These are phyloP conservation scores for Perca flavescens DNA, from an alignment of 2,113 vertebrate genomes.

Conservation along the genomic window DNA sequence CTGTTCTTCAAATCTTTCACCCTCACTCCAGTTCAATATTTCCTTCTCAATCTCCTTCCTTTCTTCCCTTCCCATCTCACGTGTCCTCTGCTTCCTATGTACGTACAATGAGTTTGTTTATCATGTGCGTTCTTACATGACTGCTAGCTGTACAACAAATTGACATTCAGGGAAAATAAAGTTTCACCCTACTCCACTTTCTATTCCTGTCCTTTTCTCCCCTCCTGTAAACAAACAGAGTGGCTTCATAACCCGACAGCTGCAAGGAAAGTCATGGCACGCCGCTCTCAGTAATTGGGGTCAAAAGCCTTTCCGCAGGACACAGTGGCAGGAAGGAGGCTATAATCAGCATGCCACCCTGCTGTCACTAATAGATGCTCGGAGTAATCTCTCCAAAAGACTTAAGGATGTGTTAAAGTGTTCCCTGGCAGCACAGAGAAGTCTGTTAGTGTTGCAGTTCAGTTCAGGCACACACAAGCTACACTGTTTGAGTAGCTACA, in stretches of 20 bases:
- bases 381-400: constrained; percentile 24
- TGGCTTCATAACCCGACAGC: constrained; percentile 23
- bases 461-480: no score
- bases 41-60: not conserved
- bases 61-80: not conserved
- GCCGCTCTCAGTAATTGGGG: constrained; percentile 63
- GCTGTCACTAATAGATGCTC: constrained; percentile 37
- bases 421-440: not conserved
- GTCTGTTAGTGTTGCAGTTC: not conserved
- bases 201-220: not conserved
- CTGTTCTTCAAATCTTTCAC: not conserved
- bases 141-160: not conserved
- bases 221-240: constrained; percentile 29
- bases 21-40: not conserved
- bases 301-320: constrained; percentile 67
- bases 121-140: not conserved
- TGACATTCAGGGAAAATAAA: constrained; percentile 21
- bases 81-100: no score
- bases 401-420: constrained; percentile 16
- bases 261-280: constrained; percentile 30
- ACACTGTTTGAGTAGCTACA: not conserved
- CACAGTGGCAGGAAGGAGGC: constrained; percentile 41
- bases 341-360: constrained; percentile 48
- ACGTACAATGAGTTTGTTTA: not conserved
- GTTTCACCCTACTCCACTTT: not conserved